Conservation (phyloP, 2,797 vertebrate genomes). For the Falco naumanni region DNA sequence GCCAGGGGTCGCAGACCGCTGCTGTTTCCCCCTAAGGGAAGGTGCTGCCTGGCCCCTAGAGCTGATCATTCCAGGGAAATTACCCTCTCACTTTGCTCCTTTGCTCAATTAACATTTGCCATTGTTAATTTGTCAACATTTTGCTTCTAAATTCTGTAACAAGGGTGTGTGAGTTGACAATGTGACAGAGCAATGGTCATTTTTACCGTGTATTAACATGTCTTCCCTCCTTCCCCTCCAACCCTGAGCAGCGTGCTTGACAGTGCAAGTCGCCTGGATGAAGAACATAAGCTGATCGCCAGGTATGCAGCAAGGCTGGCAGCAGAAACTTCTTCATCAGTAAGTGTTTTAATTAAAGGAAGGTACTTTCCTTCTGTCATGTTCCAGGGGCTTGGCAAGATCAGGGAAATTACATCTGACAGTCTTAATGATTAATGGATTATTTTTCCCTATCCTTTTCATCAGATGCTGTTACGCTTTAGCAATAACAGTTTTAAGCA, state of each 20-base stretch:
- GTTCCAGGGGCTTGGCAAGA: constrained; percentile 36
- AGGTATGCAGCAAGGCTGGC: constrained; percentile 97
- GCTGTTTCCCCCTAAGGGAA: background rate
- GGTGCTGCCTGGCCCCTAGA: background rate
- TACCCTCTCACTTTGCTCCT: background rate
- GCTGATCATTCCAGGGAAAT: background rate
- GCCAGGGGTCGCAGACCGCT: fast-evolving
- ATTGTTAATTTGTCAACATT: fast-evolving
- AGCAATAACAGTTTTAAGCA: constrained; percentile 15
- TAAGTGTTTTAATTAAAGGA: constrained; percentile 80
- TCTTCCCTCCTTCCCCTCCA: background rate
- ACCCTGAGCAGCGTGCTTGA: constrained; percentile 86
- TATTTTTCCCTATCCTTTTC: constrained; percentile 15
- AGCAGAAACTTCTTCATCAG: constrained; percentile 89
- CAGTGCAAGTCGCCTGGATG: constrained; percentile 91
- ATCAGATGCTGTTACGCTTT: background rate
- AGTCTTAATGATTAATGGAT: constrained; percentile 23
- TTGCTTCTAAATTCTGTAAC: background rate
- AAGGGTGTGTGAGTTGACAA: background rate
- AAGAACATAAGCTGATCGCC: constrained; percentile 97
- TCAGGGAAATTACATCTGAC: background rate
- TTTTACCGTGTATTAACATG: background rate
- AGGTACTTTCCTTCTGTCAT: background rate
- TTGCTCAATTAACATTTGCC: background rate
- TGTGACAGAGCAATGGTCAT: background rate